phyloP scores from a whole-genome alignment of 2,888 invertebrate species.

The Diploptera punctata region DNA sequence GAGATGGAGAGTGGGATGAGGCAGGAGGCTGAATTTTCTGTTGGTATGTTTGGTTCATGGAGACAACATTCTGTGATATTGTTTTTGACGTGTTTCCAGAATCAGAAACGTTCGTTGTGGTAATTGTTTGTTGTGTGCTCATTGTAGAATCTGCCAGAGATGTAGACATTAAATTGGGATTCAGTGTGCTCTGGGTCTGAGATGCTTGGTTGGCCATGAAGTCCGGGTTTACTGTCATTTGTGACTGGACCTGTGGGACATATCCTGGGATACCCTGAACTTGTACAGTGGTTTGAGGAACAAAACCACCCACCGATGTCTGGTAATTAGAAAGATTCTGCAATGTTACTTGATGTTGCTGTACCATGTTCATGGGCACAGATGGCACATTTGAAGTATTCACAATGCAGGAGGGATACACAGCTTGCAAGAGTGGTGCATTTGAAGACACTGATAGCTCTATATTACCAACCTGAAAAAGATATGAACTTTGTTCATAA shows the following conservation, averaged over 20 bases:
- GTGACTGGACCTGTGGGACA: not conserved
- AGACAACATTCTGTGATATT: not conserved
- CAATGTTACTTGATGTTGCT: not conserved
- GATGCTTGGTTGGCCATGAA: too few relatives aligned
- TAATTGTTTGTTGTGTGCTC: too few relatives aligned
- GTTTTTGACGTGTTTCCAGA: too few relatives aligned
- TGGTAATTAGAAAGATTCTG: not conserved
- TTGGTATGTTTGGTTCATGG: not conserved
- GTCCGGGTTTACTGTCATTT: too few relatives aligned
- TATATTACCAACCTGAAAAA: constrained; percentile 10
- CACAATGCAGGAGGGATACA: not conserved
- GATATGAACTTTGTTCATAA: too few relatives aligned
- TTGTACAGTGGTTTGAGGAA: not conserved
- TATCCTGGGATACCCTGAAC: not conserved
- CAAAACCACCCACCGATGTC: not conserved
- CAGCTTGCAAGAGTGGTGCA: not conserved
- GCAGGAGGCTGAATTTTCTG: not conserved
- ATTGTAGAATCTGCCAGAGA: too few relatives aligned
- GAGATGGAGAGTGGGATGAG: constrained; percentile 8
- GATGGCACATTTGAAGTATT: too few relatives aligned
- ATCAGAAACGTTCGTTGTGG: too few relatives aligned
- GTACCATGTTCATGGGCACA: not conserved
- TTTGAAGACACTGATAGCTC: not conserved
- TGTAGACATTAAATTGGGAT: too few relatives aligned
- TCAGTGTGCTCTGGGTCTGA: too few relatives aligned